Percentiles rank a stretch among this genome's conserved stretches.
Conservation (phyloP, 2,888 invertebrate genomes). For the Sinopyrophorus schimmeli region DNA sequence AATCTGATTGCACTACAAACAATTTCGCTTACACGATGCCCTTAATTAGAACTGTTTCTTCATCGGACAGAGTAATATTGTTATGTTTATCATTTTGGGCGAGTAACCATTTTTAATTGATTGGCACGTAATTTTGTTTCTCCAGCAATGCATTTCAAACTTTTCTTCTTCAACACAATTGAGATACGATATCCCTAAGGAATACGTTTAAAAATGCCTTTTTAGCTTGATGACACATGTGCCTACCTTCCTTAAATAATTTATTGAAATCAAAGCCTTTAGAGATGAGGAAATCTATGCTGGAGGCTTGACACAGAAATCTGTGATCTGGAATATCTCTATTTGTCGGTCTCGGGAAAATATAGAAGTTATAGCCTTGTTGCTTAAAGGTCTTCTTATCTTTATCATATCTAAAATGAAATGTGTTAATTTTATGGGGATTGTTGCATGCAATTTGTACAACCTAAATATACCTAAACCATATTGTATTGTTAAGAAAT, state of each 20-base stretch:
- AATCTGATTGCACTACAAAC: no score
- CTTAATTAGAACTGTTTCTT: conserved; percentile 63
- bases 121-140: conserved; percentile 56
- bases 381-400: conserved; percentile 62
- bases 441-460: no score
- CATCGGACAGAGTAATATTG: conserved; percentile 62
- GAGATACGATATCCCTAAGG: conserved; percentile 81
- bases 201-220: conserved; percentile 4
- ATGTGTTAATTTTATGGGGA: no score
- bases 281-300: conserved; percentile 73
- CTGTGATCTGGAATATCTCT: conserved; percentile 67
- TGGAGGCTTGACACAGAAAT: conserved; percentile 80
- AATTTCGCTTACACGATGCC: conserved; percentile 66
- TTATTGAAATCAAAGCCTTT: conserved; percentile 90
- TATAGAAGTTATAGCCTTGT: conserved; percentile 72
- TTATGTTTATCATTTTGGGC: conserved; percentile 41
- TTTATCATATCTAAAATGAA: conserved; percentile 57
- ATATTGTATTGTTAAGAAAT: conserved; percentile 72
- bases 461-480: conserved; percentile 69
- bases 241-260: conserved; percentile 70
- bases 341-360: conserved; percentile 65
- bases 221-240: background rate
- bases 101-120: conserved; percentile 48
- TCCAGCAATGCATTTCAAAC: conserved; percentile 65
- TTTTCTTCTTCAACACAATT: conserved; percentile 66